phyloP scores from a whole-genome alignment of 2,113 vertebrate species.

The Megatriorchis doriae region DNA sequence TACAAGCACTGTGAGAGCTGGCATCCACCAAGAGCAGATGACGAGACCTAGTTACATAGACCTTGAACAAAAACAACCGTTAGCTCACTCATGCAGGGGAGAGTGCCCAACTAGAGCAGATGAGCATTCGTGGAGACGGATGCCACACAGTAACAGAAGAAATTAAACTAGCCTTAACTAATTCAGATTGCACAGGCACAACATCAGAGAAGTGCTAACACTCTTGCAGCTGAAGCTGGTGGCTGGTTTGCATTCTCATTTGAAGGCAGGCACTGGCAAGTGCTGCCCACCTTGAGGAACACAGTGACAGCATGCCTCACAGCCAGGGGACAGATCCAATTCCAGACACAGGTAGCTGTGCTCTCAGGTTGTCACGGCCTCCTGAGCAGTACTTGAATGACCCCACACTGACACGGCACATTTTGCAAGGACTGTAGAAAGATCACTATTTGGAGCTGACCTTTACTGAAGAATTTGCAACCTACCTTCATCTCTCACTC shows the following conservation, averaged over 20 bases:
- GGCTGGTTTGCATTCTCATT: background rate
- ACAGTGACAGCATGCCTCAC: background rate
- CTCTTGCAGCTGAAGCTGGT: background rate
- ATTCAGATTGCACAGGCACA: background rate
- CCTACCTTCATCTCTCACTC: background rate
- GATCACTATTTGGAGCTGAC: fast-evolving
- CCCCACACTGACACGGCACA: no score
- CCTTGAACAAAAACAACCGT: background rate
- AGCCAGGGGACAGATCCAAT: background rate
- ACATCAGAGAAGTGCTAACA: background rate
- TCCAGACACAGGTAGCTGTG: background rate
- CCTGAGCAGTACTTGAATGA: background rate
- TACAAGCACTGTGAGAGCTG: background rate
- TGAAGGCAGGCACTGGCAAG: background rate
- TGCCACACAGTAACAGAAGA: background rate
- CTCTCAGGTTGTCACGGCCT: background rate
- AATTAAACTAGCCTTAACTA: background rate
- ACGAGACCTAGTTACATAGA: fast-evolving
- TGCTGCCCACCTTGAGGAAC: background rate
- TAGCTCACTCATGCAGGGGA: background rate
- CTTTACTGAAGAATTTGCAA: background rate
- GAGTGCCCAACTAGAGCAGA: background rate
- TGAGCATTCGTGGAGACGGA: background rate
- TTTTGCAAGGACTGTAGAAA: background rate
- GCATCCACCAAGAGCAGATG: background rate